Percentiles rank a stretch among this genome's conserved stretches.
Conservation (phyloP, 1,140 invertebrate species). For the Caenorhabditis remanei region DNA sequence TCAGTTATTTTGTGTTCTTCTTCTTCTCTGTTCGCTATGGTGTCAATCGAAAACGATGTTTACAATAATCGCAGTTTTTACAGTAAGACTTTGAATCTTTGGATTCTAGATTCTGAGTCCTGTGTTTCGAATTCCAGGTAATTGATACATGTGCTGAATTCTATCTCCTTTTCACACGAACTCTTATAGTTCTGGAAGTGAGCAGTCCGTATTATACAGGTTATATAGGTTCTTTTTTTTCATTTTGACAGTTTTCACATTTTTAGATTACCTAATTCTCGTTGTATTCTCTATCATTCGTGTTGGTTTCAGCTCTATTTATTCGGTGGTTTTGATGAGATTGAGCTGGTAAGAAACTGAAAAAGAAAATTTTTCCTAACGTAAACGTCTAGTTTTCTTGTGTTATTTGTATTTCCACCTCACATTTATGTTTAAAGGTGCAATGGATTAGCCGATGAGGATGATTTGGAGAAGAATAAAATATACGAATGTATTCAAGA, state of each 20-base stretch:
- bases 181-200: not conserved
- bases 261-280: conserved; percentile 28
- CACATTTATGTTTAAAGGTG: not conserved
- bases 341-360: conserved; percentile 36
- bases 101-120: not conserved
- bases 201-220: not conserved
- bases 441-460: conserved; percentile 12
- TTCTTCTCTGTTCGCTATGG: not conserved
- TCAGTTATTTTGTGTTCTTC: conserved; percentile 23
- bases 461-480: conserved; percentile 18
- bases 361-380: no score
- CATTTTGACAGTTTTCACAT: no score
- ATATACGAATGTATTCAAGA: conserved; percentile 41
- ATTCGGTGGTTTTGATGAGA: conserved; percentile 6
- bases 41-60: conserved; percentile 31
- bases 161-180: conserved; percentile 12
- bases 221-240: not conserved
- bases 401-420: no score
- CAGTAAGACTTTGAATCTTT: not conserved
- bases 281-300: conserved; percentile 9
- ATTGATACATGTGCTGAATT: not conserved
- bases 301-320: conserved; percentile 13
- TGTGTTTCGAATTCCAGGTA: not conserved
- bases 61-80: not conserved
- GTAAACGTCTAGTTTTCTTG: no score